Evolutionary conservation across 2,888 invertebrate genomes (phyloP).

Genomic region (Arge pagana): DNA sequence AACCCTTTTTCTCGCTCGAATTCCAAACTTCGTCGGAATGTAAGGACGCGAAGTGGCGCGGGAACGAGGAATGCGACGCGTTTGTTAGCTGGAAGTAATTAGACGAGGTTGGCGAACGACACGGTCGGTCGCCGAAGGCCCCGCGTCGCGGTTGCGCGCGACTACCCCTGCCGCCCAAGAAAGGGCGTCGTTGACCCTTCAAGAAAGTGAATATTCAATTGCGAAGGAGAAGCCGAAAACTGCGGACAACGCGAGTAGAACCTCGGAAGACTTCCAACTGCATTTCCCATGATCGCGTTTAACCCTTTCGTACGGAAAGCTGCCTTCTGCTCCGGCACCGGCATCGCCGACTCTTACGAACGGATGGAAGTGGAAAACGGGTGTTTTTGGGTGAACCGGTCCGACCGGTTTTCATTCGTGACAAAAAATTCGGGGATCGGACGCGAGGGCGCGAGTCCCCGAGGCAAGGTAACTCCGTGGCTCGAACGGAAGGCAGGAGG

Average conservation of each 20-base stretch:
- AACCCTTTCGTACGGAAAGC: constrained; percentile 16
- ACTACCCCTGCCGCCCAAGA: too few species aligned
- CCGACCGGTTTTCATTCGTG: constrained; percentile 41
- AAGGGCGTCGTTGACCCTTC: too few species aligned
- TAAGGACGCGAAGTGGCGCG: too few species aligned
- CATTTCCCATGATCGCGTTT: constrained; percentile 19
- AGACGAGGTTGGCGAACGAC: too few species aligned
- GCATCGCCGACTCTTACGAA: neutral
- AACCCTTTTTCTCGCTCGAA: too few species aligned
- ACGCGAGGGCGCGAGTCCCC: constrained; percentile 16
- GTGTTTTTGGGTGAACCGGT: constrained; percentile 52
- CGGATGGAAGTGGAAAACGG: constrained; percentile 35
- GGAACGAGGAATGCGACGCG: too few species aligned
- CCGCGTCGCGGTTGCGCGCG: too few species aligned
- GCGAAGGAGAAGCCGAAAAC: constrained; percentile 15
- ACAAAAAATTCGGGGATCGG: constrained; percentile 13
- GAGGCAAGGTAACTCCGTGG: constrained; percentile 25
- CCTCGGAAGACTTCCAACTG: constrained; percentile 20
- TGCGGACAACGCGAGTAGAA: constrained; percentile 16
- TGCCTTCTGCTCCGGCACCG: constrained; percentile 17
- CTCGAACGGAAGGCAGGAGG: constrained; percentile 20
- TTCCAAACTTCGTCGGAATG: too few species aligned
- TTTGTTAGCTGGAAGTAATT: too few species aligned
- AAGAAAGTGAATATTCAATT: constrained; percentile 15
- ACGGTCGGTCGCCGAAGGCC: too few species aligned